Conservation (phyloP, 2,797 vertebrate species). For the Silurus lanzhouensis region DNA sequence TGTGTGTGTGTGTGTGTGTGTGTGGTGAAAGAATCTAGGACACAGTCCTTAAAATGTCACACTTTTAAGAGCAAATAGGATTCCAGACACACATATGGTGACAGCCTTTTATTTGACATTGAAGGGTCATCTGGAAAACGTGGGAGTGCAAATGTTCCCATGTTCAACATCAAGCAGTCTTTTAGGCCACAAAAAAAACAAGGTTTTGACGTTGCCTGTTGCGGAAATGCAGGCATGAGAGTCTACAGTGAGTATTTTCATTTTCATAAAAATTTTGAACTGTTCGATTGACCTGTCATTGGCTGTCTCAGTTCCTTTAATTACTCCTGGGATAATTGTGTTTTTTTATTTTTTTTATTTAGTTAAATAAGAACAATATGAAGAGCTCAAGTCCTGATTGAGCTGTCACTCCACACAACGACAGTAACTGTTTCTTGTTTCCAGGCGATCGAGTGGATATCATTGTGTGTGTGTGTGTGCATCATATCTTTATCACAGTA, state of each 20-base stretch:
- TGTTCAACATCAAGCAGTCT: conserved; percentile 4
- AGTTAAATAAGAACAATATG: conserved; percentile 59
- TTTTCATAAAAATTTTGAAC: conserved; percentile 53
- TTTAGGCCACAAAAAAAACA: conserved; percentile 3
- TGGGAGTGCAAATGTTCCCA: background rate
- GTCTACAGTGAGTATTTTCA: background rate
- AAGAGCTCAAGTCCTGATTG: conserved; percentile 55
- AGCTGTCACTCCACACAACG: conserved; percentile 40
- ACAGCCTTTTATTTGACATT: conserved; percentile 42
- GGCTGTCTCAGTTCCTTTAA: conserved; percentile 75
- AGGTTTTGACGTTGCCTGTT: no score
- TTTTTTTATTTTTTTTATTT: conserved; percentile 58
- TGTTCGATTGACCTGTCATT: conserved; percentile 78
- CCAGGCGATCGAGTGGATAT: conserved; percentile 24
- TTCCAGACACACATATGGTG: conserved; percentile 41
- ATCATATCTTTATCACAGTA: no score
- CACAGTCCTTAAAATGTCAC: conserved; percentile 49
- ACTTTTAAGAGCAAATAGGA: conserved; percentile 50
- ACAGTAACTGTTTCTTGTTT: conserved; percentile 49
- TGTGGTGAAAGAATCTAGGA: conserved; percentile 46
- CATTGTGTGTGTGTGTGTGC: background rate
- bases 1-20: conserved; percentile 33
- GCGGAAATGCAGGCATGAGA: background rate
- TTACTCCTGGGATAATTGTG: conserved; percentile 78
- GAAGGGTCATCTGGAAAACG: conserved; percentile 36